Conservation (phyloP, 92 coral and sea anemone species). For the Palythoa grandiflora region DNA sequence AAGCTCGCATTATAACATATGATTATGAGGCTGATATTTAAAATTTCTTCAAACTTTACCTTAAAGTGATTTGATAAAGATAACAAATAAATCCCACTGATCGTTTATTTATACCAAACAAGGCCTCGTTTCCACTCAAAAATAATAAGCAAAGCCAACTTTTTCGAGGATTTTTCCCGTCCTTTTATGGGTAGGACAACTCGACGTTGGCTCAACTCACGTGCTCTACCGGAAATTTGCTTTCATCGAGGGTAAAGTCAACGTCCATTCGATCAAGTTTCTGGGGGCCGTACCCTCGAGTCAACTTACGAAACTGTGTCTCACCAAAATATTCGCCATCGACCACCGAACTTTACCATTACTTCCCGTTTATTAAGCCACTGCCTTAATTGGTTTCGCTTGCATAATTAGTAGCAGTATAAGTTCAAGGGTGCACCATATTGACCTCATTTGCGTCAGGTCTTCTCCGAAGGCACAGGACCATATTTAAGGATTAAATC, state of each 20-base stretch:
- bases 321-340: neutral
- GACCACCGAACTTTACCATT: neutral
- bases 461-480: neutral
- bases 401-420: constrained; percentile 1
- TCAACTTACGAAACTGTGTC: constrained; percentile 1
- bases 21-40: too few relatives aligned
- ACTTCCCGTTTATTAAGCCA: neutral
- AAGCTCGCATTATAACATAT: too few relatives aligned
- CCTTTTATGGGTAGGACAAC: neutral
- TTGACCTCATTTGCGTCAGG: neutral
- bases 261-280: constrained; percentile 10
- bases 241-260: neutral
- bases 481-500: neutral
- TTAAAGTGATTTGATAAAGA: too few relatives aligned
- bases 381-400: constrained; percentile 36
- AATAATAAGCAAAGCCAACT: neutral
- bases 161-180: neutral
- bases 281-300: constrained; percentile 4
- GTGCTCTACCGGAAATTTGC: constrained; percentile 3
- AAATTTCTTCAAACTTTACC: too few relatives aligned
- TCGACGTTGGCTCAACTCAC: neutral
- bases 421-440: neutral
- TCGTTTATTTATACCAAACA: neutral
- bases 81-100: too few relatives aligned
- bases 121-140: neutral